A percentile compares a stretch with the other conserved stretches of the same genome.
Evolutionary conservation across 2,888 invertebrate genomes (phyloP).

Genomic region (Cacoxenus indagator): DNA sequence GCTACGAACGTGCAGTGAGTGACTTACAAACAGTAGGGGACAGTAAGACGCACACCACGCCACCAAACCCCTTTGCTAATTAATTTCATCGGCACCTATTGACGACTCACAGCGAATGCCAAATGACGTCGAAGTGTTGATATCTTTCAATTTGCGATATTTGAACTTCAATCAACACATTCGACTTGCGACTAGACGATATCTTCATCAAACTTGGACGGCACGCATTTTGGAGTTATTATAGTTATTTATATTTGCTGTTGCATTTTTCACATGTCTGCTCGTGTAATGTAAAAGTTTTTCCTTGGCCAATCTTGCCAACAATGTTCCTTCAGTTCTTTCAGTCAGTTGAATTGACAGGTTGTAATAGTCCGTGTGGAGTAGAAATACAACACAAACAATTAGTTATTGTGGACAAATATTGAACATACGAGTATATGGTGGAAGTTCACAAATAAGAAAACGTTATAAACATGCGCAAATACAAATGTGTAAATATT

Average conservation of each 20-base stretch:
- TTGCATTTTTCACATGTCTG: neutral
- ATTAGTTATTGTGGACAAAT: conserved; percentile 11
- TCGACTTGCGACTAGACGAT: neutral
- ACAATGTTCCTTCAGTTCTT: too few species aligned
- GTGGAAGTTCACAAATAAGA: conserved; percentile 13
- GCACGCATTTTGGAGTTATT: neutral
- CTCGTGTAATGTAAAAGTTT: neutral
- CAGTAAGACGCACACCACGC: neutral
- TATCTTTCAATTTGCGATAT: conserved; percentile 9
- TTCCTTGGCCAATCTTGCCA: neutral
- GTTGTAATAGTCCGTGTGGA: conserved; percentile 7
- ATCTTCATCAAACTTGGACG: neutral
- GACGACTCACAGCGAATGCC: neutral
- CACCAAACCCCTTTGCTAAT: neutral
- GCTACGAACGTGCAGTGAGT: neutral
- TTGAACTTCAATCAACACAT: conserved; percentile 14
- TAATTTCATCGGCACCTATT: neutral
- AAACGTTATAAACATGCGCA: conserved; percentile 7
- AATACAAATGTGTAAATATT: conserved; percentile 16
- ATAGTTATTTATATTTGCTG: neutral
- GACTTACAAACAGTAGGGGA: neutral
- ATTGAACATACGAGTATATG: neutral
- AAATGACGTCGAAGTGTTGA: neutral
- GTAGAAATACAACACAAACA: conserved; percentile 3
- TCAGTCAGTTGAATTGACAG: conserved; percentile 3